Percentiles rank a stretch among this genome's conserved stretches.
Evolutionary conservation across 2,888 invertebrate genomes (phyloP).

Genomic region (Tetragonisca angustula): DNA sequence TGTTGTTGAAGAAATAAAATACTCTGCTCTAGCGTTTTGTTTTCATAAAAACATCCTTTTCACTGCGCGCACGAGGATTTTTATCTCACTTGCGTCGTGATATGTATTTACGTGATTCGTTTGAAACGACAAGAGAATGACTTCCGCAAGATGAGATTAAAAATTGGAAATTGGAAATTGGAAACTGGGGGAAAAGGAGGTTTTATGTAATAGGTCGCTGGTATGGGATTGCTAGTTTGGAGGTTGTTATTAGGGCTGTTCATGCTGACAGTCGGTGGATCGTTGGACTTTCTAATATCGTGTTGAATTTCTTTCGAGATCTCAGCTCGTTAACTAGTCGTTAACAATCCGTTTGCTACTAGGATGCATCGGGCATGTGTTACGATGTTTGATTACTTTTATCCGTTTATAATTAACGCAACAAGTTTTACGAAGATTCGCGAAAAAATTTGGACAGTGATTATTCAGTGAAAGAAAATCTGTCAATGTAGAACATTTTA

Average conservation of each 20-base stretch:
- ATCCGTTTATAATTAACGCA: too few species aligned
- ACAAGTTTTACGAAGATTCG: too few species aligned
- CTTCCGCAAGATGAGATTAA: neutral
- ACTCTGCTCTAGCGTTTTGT: neutral
- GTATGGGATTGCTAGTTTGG: neutral
- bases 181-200: neutral
- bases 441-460: too few species aligned
- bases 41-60: neutral
- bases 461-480: too few species aligned
- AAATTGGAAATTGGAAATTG: neutral
- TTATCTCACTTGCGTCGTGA: neutral
- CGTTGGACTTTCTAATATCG: constrained; percentile 2
- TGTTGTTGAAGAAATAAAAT: too few species aligned
- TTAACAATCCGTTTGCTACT: neutral
- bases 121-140: neutral
- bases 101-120: neutral
- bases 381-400: too few species aligned
- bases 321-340: neutral
- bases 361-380: too few species aligned
- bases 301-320: neutral
- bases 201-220: neutral
- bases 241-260: neutral
- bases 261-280: neutral
- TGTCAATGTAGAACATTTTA: too few species aligned
- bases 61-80: neutral